Percentiles rank a stretch among this genome's conserved stretches.
phyloP scores from a whole-genome alignment of 2,113 vertebrate genomes.

The Mellivora capensis region DNA sequence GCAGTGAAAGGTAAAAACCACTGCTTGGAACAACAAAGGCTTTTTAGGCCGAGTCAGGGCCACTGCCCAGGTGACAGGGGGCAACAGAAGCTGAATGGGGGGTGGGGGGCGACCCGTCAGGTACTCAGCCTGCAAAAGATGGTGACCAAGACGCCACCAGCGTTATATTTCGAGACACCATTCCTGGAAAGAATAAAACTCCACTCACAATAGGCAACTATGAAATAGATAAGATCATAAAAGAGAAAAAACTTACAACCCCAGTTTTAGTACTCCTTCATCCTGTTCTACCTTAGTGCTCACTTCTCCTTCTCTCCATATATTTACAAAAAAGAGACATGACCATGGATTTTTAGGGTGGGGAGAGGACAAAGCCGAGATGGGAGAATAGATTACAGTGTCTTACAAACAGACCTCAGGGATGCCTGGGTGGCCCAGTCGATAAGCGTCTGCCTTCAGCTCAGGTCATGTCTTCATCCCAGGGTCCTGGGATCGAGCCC shows the following conservation, averaged over 20 bases:
- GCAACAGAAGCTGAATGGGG: background rate
- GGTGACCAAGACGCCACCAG: background rate
- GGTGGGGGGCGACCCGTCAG: fast-evolving
- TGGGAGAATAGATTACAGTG: background rate
- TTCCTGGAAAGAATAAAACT: background rate
- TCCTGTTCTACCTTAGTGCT: background rate
- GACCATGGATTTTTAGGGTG: background rate
- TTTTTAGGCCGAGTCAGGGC: background rate
- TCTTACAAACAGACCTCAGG: background rate
- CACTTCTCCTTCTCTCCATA: background rate
- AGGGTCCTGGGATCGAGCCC: no score
- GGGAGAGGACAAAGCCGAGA: background rate
- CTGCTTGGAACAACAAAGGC: background rate
- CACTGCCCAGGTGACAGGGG: background rate
- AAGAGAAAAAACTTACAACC: background rate
- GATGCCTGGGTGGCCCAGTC: no score
- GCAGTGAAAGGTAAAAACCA: background rate
- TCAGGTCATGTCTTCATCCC: background rate
- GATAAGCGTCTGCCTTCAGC: background rate
- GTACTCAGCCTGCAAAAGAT: no score
- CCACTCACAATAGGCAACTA: no score
- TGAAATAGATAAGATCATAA: background rate
- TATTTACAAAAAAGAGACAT: background rate
- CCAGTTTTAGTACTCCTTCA: background rate
- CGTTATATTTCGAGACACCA: background rate